Base-by-base conservation (phyloP, 1,140 invertebrate species). In the Ctenoplectra terminalis region DNA sequence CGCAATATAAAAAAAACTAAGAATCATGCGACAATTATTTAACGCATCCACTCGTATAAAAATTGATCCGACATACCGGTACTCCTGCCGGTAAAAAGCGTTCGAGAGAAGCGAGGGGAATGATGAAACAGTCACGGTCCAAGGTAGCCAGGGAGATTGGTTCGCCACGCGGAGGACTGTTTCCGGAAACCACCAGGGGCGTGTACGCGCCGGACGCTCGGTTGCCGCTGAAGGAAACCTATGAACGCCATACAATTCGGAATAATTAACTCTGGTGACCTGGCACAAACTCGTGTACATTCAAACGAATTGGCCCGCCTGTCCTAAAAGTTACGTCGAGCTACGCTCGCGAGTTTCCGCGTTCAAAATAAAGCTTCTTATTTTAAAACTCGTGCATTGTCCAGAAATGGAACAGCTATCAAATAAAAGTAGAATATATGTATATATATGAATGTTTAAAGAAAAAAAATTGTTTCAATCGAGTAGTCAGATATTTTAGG, bases 101-200 rank as follows among this genome's bases (percentile, higher is more conserved):
- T 92, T 97, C 96, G 80, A 98, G 94, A 89, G 97, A 97, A 79
- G 97, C 97, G 17, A 98, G 96, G 17, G 97, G 97, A 93, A 98
- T 98, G 90, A 98, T 98, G 93, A 98, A 98, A 92, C 97, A 98
- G 93, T 98, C 97, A 90, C 96, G 95, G 91, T 98, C 96, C 77
- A 98, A 93, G 0, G 96, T 97, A 29, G 97, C 96, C 86, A 98
- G 94, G 2, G 96, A 96, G 64, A 96, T 95, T 29, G 96, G 96
- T 88, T 96, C 96, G 2, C 95, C 93, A 89, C 95, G 89, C 67
- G 94, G 92, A 54, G 92, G 93, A 85, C 92, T 93, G 82, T 89
- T 93, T 66, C 90, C 91, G 60, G 93, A 91, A 63, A 93, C 92
- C 66, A 93, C 91, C 26, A 94, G 91, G 26, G 93, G 93, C 54